Conservation (phyloP, 2,113 vertebrate species). For the Indicator maculatus region DNA sequence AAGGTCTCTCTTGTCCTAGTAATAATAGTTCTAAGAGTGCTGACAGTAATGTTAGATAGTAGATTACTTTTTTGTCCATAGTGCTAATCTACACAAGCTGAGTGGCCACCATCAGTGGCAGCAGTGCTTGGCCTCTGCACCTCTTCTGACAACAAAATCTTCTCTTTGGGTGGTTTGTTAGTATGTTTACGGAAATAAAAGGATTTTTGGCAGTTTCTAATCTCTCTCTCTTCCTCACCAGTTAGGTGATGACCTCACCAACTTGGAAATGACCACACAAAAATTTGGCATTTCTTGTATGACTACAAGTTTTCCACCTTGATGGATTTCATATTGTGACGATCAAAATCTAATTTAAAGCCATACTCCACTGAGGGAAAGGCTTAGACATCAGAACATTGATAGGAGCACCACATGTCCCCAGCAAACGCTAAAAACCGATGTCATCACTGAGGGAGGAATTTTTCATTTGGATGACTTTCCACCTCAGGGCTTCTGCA, state of each 20-base stretch:
- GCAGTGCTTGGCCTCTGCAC: neutral
- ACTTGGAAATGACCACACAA: neutral
- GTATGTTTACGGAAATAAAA: neutral
- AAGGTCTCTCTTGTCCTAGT: constrained; percentile 41
- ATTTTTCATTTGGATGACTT: neutral
- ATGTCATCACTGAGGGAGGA: neutral
- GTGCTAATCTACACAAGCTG: neutral
- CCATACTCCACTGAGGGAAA: neutral
- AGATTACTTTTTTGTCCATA: neutral
- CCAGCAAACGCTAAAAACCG: neutral
- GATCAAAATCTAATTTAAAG: neutral
- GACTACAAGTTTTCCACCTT: neutral
- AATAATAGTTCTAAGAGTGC: neutral
- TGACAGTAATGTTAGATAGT: neutral
- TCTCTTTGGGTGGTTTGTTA: neutral
- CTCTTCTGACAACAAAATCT: neutral
- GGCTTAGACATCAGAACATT: neutral
- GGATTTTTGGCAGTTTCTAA: neutral
- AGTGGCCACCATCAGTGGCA: neutral
- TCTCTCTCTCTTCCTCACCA: neutral
- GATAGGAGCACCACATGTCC: neutral
- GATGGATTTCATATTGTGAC: neutral
- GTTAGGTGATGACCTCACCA: neutral
- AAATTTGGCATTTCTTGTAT: neutral
- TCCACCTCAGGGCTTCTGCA: neutral